Evolutionary conservation across 2,797 vertebrate genomes (phyloP), one percentile per base, ranked within the genome.

Genomic region (Siniperca undulata): DNA sequence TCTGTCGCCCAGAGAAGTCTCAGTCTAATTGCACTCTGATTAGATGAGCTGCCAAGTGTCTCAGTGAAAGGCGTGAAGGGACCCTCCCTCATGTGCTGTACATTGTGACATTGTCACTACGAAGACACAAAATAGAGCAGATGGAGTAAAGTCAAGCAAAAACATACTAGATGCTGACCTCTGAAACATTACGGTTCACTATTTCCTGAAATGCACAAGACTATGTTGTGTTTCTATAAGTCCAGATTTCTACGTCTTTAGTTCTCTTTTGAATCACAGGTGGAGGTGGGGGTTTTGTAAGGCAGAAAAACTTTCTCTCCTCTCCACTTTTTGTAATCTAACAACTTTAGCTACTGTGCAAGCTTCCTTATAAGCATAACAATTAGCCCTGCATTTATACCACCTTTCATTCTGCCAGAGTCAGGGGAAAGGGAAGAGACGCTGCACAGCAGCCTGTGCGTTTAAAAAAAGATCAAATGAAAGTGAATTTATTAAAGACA

Each of bases 11-110:
- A 93, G 92, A 95, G 94, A 95, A 94, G 91, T 91, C 92, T 91
- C 89, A 7, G 78, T 95, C 93, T 96, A 96, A 95, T 96, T 95
- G 94, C 93, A 89, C 92, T 92, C 93, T 95, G 95, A 96, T 95
- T 95, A 95, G 94, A 93, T 80, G 77, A 84, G 87, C 91, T 91
- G 92, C 93, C 93, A 93, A 92, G 92, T 86, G 83, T 91, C 86
- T 82, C 75, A 70, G 78, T 85, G 82, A 85, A 70, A 80, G 88
- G 90, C 86, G 79, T 89, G 85, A 84, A 92, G 83, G 84, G 88
- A 90, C 89, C 77, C 76, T 91, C 92, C 92, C 92, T 88, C 86
- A 90, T 88, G 90, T 84, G 85, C 87, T 69, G 88, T 91, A 89
- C 84, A 81, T 82, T 91, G 91, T 91, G 91, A 92, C 91, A 93